Evolutionary conservation across 2,113 vertebrate genomes (phyloP).

Genomic region (Actinemys pallida): DNA sequence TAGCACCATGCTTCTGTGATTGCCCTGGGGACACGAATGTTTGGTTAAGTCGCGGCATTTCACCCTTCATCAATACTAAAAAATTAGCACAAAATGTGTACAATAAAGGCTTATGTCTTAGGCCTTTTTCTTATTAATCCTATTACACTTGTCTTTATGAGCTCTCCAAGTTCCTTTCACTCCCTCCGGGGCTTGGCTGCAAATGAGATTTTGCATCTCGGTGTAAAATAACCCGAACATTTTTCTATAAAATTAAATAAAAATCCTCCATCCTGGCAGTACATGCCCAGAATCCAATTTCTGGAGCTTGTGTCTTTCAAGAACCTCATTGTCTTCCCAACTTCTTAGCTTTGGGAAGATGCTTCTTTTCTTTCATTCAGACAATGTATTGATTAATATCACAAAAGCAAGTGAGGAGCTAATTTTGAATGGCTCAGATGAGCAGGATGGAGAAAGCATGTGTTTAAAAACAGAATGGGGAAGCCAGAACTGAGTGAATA

Average conservation of each 20-base stretch:
- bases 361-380: slow-evolving; percentile 39
- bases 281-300: slow-evolving; percentile 81
- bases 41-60: slow-evolving; percentile 76
- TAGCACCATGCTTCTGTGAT: slow-evolving; percentile 26
- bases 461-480: neutral
- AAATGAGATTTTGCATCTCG: slow-evolving; percentile 84
- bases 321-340: slow-evolving; percentile 65
- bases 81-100: slow-evolving; percentile 76
- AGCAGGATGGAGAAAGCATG: neutral
- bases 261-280: slow-evolving; percentile 70
- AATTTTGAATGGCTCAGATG: slow-evolving; percentile 38
- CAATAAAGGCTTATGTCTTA: slow-evolving; percentile 79
- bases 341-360: slow-evolving; percentile 45
- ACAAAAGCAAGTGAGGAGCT: neutral
- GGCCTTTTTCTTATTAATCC: slow-evolving; percentile 82
- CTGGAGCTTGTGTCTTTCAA: slow-evolving; percentile 70
- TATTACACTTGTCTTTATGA: slow-evolving; percentile 83
- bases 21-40: slow-evolving; percentile 51
- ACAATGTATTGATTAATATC: slow-evolving; percentile 6
- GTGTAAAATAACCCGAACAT: slow-evolving; percentile 81
- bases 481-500: neutral
- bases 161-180: slow-evolving; percentile 77
- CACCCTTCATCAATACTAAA: slow-evolving; percentile 76
- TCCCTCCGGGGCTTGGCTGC: slow-evolving; percentile 77
- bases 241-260: slow-evolving; percentile 86